phyloP scores from a whole-genome alignment of 2,797 vertebrate genomes.

The Taeniopygia guttata region DNA sequence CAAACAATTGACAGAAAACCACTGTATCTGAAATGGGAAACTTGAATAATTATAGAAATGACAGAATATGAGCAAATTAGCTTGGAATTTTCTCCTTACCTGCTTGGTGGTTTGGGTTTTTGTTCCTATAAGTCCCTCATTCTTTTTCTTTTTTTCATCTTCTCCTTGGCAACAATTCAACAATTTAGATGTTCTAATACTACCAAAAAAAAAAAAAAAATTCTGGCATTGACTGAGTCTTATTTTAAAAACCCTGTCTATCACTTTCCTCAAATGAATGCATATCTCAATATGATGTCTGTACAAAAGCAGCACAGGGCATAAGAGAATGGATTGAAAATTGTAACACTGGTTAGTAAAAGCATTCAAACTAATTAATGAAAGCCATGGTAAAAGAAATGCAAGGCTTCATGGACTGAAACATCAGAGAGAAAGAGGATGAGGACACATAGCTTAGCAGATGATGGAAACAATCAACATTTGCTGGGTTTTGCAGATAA shows the following conservation, averaged over 20 bases:
- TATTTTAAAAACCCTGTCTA: background rate
- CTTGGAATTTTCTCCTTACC: background rate
- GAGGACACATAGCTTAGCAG: background rate
- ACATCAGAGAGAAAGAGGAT: background rate
- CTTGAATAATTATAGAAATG: background rate
- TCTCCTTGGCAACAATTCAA: background rate
- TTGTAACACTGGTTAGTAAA: background rate
- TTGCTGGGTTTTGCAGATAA: background rate
- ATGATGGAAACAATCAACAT: background rate
- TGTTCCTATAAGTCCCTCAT: rapidly evolving
- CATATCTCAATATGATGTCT: background rate
- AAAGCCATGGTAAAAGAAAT: background rate
- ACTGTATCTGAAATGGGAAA: background rate
- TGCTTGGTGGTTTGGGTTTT: background rate
- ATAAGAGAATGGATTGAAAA: background rate
- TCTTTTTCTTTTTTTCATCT: background rate
- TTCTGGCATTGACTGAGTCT: background rate
- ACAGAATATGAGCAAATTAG: background rate
- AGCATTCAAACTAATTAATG: background rate
- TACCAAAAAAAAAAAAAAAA: background rate
- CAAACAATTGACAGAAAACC: background rate
- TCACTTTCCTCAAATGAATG: background rate
- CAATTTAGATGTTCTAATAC: background rate
- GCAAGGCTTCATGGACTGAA: background rate
- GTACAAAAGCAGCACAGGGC: background rate